Conservation (phyloP, 2,113 vertebrate genomes). For the Myanophis thanlyinensis region DNA sequence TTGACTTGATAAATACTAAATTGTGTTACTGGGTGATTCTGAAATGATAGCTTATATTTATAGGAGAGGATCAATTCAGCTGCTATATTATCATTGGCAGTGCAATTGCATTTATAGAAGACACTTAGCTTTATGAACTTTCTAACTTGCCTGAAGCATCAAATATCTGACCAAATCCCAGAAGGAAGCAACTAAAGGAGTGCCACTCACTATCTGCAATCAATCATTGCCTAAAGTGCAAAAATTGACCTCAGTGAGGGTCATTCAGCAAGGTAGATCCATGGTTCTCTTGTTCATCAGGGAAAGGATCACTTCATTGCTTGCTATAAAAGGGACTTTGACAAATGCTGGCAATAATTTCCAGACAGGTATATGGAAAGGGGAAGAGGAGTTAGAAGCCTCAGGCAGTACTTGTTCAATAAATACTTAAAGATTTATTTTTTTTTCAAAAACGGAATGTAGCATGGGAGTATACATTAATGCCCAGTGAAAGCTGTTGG, state of each 20-base stretch:
- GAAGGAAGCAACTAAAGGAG: constrained; percentile 49
- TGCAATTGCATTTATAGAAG: constrained; percentile 6
- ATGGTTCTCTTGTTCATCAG: constrained; percentile 47
- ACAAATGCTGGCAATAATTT: constrained; percentile 66
- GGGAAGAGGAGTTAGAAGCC: constrained; percentile 45
- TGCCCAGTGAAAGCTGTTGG: constrained; percentile 37
- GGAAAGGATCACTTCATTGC: constrained; percentile 48
- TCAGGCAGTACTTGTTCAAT: constrained; percentile 62
- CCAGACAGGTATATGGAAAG: constrained; percentile 48
- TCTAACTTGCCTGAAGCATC: constrained; percentile 28
- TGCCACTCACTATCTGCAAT: constrained; percentile 67
- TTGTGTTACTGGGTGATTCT: constrained; percentile 10
- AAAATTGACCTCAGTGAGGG: constrained; percentile 30
- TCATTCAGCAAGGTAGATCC: constrained; percentile 52
- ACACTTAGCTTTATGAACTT: accelerated
- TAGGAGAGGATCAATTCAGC: not conserved
- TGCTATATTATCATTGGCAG: constrained; percentile 2
- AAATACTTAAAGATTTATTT: constrained; percentile 59
- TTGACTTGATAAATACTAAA: not conserved
- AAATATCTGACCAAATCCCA: constrained; percentile 45
- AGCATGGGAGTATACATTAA: constrained; percentile 21
- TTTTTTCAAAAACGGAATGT: not conserved
- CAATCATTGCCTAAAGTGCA: constrained; percentile 61
- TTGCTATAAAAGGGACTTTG: constrained; percentile 60
- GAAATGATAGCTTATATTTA: not conserved